Conservation (phyloP, 2,113 vertebrate species). For the Anhinga rufa region DNA sequence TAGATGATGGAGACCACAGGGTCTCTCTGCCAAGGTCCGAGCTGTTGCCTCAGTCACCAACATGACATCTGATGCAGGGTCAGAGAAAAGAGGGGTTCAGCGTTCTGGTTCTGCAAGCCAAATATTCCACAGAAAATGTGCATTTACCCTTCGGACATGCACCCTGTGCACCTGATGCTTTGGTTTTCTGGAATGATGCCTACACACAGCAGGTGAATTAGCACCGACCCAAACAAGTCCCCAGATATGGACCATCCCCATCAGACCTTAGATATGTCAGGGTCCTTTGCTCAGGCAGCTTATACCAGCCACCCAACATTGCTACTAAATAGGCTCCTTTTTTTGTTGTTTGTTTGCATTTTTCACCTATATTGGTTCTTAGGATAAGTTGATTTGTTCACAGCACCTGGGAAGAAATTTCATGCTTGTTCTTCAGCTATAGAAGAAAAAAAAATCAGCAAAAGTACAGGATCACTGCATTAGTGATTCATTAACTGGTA, state of each 20-base stretch:
- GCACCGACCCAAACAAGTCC: background rate
- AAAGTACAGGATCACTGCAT: background rate
- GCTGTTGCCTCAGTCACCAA: background rate
- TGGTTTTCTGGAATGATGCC: background rate
- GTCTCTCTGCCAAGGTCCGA: background rate
- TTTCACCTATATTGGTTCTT: background rate
- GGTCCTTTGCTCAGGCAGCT: background rate
- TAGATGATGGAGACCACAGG: background rate
- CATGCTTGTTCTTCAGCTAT: background rate
- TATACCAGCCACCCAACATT: background rate
- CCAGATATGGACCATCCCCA: background rate
- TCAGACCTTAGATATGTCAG: background rate
- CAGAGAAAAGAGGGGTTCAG: background rate
- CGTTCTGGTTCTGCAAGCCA: background rate
- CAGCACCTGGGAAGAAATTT: background rate
- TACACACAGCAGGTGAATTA: background rate
- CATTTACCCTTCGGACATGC: accelerated
- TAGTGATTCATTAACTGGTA: background rate
- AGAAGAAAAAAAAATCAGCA: background rate
- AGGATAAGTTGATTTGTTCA: background rate
- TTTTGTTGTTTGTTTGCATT: background rate
- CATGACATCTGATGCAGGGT: background rate
- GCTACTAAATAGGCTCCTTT: background rate
- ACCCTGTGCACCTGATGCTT: background rate
- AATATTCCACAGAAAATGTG: background rate